Percentiles rank a stretch among this genome's conserved stretches.
These are phyloP conservation scores for Mythimna pallens DNA, from an alignment of 2,888 invertebrate species.

Conservation along the genomic window DNA sequence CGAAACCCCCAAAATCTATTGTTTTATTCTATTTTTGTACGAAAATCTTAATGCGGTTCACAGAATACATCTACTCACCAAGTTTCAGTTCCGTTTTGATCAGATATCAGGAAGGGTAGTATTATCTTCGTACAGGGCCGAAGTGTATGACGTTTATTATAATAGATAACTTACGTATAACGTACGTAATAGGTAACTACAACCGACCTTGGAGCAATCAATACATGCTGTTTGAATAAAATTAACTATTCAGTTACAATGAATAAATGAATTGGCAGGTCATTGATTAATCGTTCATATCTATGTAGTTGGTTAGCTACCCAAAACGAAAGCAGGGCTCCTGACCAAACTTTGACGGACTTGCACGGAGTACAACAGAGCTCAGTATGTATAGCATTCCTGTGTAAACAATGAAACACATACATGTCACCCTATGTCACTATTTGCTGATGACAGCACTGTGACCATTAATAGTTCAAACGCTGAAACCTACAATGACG, in stretches of 20 bases:
- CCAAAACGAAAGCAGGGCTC: not conserved
- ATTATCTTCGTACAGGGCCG: conserved; percentile 18
- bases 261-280: conserved; percentile 24
- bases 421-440: too few relatives aligned
- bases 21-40: too few relatives aligned
- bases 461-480: too few relatives aligned
- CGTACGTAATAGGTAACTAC: conserved; percentile 22
- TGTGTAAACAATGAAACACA: too few relatives aligned
- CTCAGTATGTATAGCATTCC: too few relatives aligned
- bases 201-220: conserved; percentile 40
- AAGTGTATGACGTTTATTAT: conserved; percentile 9
- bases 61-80: too few relatives aligned
- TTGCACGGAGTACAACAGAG: not conserved
- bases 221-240: conserved; percentile 25
- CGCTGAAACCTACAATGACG: too few relatives aligned
- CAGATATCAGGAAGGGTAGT: conserved; percentile 24
- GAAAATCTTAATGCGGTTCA: too few relatives aligned
- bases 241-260: conserved; percentile 25
- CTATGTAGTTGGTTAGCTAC: not conserved
- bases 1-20: too few relatives aligned
- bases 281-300: not conserved
- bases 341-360: not conserved
- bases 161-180: conserved; percentile 6
- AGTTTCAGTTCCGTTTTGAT: not conserved
- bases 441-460: too few relatives aligned